Evolutionary conservation across 2,113 vertebrate genomes (phyloP).

Genomic region (Lucifuga dentata): DNA sequence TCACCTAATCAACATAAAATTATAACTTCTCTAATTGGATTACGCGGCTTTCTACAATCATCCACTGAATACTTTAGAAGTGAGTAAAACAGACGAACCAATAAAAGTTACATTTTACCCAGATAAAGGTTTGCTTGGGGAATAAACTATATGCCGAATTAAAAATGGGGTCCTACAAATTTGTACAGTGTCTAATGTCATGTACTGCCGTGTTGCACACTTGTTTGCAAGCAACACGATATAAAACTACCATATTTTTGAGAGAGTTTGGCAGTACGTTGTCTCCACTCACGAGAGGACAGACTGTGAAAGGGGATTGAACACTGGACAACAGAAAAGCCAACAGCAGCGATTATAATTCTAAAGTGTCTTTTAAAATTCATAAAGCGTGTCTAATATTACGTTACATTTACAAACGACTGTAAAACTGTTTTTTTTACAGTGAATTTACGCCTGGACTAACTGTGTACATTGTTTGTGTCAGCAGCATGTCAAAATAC

Average conservation of each 20-base stretch:
- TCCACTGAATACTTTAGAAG: neutral
- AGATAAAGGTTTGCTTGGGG: neutral
- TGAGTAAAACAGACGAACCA: neutral
- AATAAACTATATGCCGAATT: too few relatives aligned
- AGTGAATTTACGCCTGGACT: constrained; percentile 28
- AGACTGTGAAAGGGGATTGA: constrained; percentile 7
- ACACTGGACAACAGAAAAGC: constrained; percentile 16
- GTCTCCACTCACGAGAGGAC: neutral
- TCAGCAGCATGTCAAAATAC: constrained; percentile 58
- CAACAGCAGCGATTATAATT: neutral
- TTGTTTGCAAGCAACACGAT: constrained; percentile 4
- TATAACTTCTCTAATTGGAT: too few relatives aligned
- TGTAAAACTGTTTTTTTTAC: constrained; percentile 20
- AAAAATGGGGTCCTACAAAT: neutral
- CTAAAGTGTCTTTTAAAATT: constrained; percentile 12
- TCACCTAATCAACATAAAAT: constrained; percentile 21
- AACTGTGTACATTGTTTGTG: constrained; percentile 39
- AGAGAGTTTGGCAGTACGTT: neutral
- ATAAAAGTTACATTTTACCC: neutral
- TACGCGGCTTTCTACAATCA: too few relatives aligned
- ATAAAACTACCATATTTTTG: constrained; percentile 25
- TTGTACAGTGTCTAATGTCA: neutral
- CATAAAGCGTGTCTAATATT: neutral
- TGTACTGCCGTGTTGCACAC: constrained; percentile 3
- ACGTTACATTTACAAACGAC: constrained; percentile 11